Conservation (phyloP, 1,140 invertebrate species). For the Mylabris phalerata region DNA sequence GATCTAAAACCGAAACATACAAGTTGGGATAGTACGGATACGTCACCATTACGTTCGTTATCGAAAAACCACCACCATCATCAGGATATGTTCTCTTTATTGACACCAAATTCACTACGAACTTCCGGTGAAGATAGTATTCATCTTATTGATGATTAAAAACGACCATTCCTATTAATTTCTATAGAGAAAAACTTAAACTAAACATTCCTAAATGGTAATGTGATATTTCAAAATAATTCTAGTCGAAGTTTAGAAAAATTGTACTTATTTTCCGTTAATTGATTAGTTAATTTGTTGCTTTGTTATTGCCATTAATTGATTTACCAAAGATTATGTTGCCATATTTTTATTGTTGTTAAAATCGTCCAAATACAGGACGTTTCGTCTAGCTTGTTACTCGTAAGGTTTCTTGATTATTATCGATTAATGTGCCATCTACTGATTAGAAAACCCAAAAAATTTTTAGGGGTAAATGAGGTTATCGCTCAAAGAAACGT, state of each 20-base stretch:
- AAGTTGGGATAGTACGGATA: slow-evolving; percentile 33
- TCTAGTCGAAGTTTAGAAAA: slow-evolving; percentile 19
- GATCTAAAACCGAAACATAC: slow-evolving; percentile 35
- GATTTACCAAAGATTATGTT: slow-evolving; percentile 8
- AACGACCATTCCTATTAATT: neutral
- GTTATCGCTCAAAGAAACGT: no score
- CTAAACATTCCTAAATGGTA: neutral
- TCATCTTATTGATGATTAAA: slow-evolving; percentile 31
- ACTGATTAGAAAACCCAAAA: no score
- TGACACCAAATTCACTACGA: slow-evolving; percentile 33
- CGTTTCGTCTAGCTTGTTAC: no score
- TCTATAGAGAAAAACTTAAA: no score
- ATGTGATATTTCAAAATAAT: slow-evolving; percentile 19
- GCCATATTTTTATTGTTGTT: no score
- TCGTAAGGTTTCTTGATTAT: no score
- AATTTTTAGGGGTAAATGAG: no score
- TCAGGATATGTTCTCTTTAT: slow-evolving; percentile 37
- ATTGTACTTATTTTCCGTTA: slow-evolving; percentile 4
- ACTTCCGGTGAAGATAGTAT: slow-evolving; percentile 37
- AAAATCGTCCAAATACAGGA: no score
- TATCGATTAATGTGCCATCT: no score
- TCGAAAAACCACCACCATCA: slow-evolving; percentile 31
- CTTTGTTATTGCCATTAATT: neutral
- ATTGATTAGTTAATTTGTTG: slow-evolving; percentile 3
- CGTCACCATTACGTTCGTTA: slow-evolving; percentile 30